phyloP scores from a whole-genome alignment of 2,113 vertebrate genomes.

The Indri indri region DNA sequence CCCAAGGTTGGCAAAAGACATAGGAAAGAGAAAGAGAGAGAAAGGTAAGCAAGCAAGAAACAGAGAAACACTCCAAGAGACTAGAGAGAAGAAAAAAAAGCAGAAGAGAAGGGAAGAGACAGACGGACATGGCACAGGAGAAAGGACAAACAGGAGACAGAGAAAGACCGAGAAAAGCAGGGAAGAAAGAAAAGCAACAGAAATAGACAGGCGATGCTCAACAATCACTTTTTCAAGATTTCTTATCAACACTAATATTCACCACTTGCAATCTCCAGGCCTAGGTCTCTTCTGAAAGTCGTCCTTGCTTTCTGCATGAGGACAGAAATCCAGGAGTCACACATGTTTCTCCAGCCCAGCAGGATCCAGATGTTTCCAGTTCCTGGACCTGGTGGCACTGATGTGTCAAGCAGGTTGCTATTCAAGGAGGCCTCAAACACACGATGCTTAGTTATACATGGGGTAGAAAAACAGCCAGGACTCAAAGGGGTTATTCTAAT shows the following conservation, averaged over 20 bases:
- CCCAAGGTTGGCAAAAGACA: neutral
- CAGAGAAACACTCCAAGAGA: neutral
- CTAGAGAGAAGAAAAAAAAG: neutral
- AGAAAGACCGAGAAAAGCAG: neutral
- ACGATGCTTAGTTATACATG: neutral
- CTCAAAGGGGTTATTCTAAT: neutral
- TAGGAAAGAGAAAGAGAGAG: neutral
- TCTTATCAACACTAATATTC: neutral
- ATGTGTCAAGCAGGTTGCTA: neutral
- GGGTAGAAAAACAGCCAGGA: neutral
- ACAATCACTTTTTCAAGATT: neutral
- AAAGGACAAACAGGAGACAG: neutral
- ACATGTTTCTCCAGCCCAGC: neutral
- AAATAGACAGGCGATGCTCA: neutral
- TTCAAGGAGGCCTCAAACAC: neutral
- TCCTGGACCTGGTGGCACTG: neutral
- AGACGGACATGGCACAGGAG: too few relatives aligned
- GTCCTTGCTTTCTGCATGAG: neutral
- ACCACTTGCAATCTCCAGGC: neutral
- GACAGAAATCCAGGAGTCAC: neutral
- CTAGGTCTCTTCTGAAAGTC: neutral
- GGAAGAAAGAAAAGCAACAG: neutral
- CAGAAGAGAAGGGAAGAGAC: neutral
- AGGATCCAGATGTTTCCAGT: constrained; percentile 74
- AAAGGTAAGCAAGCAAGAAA: neutral